Evolutionary conservation across 2,888 invertebrate species (phyloP), one percentile per base, ranked within the genome.

Genomic region (Enchytraeus crypticus): DNA sequence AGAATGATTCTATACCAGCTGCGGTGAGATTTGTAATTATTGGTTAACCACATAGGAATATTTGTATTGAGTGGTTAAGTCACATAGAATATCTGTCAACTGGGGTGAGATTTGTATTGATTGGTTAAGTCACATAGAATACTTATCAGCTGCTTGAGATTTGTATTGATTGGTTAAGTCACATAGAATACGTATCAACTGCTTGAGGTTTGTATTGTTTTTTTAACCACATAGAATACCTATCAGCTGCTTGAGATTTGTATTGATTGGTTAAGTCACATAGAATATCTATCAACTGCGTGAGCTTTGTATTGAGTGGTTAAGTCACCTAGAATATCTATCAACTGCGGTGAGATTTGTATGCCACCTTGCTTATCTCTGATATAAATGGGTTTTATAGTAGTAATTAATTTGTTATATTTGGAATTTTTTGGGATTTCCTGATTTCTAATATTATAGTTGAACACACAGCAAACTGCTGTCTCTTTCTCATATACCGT

Each of bases 171-270:
- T 14, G 38, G 18, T 38, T 14, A 14, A 38, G 18, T 8, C 8
- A 14, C 8, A 38, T 38, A 38, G 8, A 38, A 38, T 38, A 38
- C 18, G 8, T 38, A 18, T 38, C 38, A 38, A n/a, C n/a, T n/a
- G n/a, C n/a, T n/a, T 85, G 77, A 81, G 82, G 79, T 26, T n/a
- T 30, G 5, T 47, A 21, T 27, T 23, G 38, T 11, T 3, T 38
- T 18, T 38, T 38, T 38, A 38, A 18, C 47, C 73, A 73, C 51
- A 73, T 74, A 69, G 76, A 69, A 61, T 71, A 79, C 62, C 69
- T 83, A 53, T 83, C 84, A 27, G 73, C 83, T 54, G 78, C 78
- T 66, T 85, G 77, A 81, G 82, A 79, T 26, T n/a, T 30, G 5
- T 47, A 21, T 27, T 23, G 38, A n/a, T 3, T 38, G 11, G 8